Base-by-base conservation (phyloP, 1,140 invertebrate species). In the Heliconius melpomene region DNA sequence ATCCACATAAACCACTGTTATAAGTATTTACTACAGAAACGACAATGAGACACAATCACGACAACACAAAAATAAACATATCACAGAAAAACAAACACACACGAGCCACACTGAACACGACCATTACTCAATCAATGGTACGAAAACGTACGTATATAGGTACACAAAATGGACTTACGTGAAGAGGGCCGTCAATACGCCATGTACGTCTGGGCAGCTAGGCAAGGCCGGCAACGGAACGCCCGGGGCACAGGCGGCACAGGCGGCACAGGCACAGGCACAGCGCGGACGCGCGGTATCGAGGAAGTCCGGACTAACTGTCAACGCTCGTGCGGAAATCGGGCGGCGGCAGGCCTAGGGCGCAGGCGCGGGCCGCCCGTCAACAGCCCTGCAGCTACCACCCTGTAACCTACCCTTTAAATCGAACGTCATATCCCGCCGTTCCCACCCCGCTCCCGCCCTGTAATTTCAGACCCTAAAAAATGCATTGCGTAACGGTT, bases 401-500 rank as follows among this genome's bases (percentile, higher is more conserved):
- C 88, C 83, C 87, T 82, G 83, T 79, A 32, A 79, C 88, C 89
- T 92, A 90, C 93, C 92, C 91, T 91, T 94, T 93, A 94, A 93
- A 93, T 94, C 91, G 92, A 94, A 94, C 92, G 91, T 93, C 91
- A 93, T 93, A 93, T 92, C 91, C 89, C 91, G 87, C 88, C 88
- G 85, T 88, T 85, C 84, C 83, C 88, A 85, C 85, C 89, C 83
- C 86, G 83, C 87, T 86, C 82, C 87, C 87, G 73, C 87, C 88
- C 90, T 87, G 89, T 91, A 92, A 93, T 93, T 92, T 91, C 85
- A 88, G 90, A 87, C 89, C 92, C 92, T 94, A 92, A 94, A 94
- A 93, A 94, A 93, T 94, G 93, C 93, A 94, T 94, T 94, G 91
- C 91, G 91, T 94, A 94, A 94, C 92, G 90, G 88, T 90, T 91